These are phyloP conservation scores for Halisarca cf. caerulea DNA, from an alignment of 37 sponge, comb jelly and placozoan genomes.

Conservation along the genomic window DNA sequence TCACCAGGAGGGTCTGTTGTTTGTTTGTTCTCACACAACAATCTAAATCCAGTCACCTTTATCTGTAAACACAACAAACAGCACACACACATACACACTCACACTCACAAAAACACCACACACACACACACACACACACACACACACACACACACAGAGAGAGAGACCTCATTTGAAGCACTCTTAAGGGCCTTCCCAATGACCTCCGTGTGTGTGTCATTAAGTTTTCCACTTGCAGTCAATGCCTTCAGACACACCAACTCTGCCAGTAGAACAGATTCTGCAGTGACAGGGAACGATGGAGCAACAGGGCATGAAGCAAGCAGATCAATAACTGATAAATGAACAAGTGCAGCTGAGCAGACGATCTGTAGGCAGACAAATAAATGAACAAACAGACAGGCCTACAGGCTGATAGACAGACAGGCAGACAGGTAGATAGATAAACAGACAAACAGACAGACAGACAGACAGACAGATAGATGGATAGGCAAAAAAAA, in stretches of 20 bases:
- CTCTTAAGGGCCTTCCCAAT: background rate
- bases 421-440: no score
- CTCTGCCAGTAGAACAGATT: background rate
- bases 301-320: background rate
- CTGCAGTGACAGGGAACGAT: background rate
- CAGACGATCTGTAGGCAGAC: no score
- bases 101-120: no score
- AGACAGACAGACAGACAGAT: no score
- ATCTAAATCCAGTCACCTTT: conserved; percentile 42
- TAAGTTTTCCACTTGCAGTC: background rate
- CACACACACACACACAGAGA: background rate
- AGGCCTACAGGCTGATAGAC: no score
- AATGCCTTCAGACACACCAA: conserved; percentile 13
- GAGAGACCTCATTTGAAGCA: background rate
- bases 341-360: no score
- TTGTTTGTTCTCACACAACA: conserved; percentile 67
- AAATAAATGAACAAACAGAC: no score
- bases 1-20: conserved; percentile 54
- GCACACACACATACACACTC: background rate
- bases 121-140: no score
- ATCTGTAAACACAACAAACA: conserved; percentile 41
- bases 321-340: no score
- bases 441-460: no score
- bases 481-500: no score
- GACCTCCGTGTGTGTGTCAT: background rate